These are phyloP conservation scores for Sandelia bainsii DNA, from an alignment of 2,797 vertebrate genomes.

Conservation along the genomic window DNA sequence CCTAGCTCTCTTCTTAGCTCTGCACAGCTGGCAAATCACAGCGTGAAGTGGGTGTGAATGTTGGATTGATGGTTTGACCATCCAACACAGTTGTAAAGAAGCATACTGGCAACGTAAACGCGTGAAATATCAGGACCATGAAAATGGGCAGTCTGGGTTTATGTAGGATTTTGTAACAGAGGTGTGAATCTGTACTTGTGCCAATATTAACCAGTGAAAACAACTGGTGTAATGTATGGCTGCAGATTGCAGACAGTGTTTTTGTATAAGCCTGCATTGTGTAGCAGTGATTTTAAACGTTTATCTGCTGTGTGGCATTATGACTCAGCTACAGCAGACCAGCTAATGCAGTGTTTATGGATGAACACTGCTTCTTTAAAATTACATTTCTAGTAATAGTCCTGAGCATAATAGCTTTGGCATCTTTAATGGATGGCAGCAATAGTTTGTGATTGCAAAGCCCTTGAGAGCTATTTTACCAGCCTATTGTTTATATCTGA, in stretches of 20 bases:
- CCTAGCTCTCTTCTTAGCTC: not conserved
- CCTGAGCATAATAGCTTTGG: conserved; percentile 9
- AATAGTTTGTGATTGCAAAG: conserved; percentile 14
- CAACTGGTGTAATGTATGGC: not conserved
- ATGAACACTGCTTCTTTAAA: conserved; percentile 20
- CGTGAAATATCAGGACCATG: not conserved
- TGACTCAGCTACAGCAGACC: conserved; percentile 32
- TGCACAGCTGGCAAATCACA: not conserved
- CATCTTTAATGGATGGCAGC: conserved; percentile 20
- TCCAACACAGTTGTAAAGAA: not conserved
- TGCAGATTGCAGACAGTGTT: conserved; percentile 4
- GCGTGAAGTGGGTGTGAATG: conserved; percentile 4
- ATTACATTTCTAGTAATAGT: conserved; percentile 25
- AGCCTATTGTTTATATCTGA: not conserved
- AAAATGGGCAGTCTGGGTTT: not conserved
- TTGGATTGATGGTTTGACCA: not conserved
- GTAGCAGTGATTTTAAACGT: conserved; percentile 22
- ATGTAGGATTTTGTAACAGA: not conserved
- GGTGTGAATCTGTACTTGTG: not conserved
- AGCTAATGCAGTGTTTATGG: conserved; percentile 37
- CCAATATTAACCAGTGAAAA: not conserved
- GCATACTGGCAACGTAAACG: not conserved
- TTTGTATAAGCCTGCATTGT: conserved; percentile 4
- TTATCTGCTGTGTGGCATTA: conserved; percentile 5
- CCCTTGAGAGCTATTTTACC: conserved; percentile 6